These are phyloP conservation scores for Aphelinus atriplicis DNA, from an alignment of 1,140 invertebrate species.

Conservation along the genomic window DNA sequence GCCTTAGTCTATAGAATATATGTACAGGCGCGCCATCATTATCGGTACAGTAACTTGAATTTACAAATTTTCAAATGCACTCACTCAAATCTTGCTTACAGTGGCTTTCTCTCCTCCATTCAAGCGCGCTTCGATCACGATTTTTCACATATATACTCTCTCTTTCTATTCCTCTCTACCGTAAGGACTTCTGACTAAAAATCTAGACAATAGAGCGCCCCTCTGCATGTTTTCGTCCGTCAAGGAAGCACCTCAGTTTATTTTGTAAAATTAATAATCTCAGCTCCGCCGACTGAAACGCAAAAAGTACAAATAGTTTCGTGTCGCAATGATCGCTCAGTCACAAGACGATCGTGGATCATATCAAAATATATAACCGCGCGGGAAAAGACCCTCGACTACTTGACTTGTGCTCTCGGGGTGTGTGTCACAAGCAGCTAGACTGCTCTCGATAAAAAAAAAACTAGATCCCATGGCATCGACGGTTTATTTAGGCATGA, in stretches of 20 bases:
- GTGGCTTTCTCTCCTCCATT: slow-evolving; percentile 1
- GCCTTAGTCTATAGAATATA: slow-evolving; percentile 41
- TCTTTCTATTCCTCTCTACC: neutral
- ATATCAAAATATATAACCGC: slow-evolving; percentile 16
- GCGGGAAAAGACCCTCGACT: slow-evolving; percentile 31
- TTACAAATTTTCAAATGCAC: slow-evolving; percentile 35
- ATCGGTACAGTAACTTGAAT: slow-evolving; percentile 38
- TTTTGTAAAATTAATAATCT: slow-evolving; percentile 4
- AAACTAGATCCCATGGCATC: too few species aligned
- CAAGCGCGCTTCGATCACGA: slow-evolving; percentile 2
- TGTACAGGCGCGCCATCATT: slow-evolving; percentile 36
- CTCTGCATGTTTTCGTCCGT: slow-evolving; percentile 16
- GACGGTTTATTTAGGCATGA: slow-evolving; percentile 65
- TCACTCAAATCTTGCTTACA: neutral
- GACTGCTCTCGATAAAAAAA: too few species aligned
- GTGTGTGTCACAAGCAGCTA: neutral
- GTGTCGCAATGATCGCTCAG: neutral
- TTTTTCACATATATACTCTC: slow-evolving; percentile 12
- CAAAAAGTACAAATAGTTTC: slow-evolving; percentile 26
- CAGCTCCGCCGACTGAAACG: slow-evolving; percentile 21
- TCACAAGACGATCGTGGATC: neutral
- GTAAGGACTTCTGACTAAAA: slow-evolving; percentile 23
- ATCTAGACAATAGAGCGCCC: slow-evolving; percentile 16
- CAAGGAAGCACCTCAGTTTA: slow-evolving; percentile 33
- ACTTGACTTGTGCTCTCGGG: neutral